These are phyloP conservation scores for Samia ricini DNA, from an alignment of 1,140 invertebrate species.

Conservation along the genomic window DNA sequence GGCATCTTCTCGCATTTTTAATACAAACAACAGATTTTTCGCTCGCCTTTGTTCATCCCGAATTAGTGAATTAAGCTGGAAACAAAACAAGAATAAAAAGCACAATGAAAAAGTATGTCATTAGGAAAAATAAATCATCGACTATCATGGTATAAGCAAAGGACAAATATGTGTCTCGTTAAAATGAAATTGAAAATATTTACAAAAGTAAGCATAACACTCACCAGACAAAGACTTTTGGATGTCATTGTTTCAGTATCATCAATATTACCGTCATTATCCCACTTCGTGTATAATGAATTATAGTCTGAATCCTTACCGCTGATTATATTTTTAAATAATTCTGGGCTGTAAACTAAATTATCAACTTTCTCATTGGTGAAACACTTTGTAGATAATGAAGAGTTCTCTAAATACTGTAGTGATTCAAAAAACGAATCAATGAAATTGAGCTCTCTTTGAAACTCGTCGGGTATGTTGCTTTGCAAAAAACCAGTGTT, in stretches of 20 bases:
- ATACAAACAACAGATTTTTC: slow-evolving; percentile 62
- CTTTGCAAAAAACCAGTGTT: slow-evolving; percentile 50
- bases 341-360: slow-evolving; percentile 40
- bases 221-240: slow-evolving; percentile 73
- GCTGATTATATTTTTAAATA: slow-evolving; percentile 31
- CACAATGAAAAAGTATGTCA: slow-evolving; percentile 2
- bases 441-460: slow-evolving; percentile 67
- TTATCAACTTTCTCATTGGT: slow-evolving; percentile 46
- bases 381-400: slow-evolving; percentile 51
- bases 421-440: slow-evolving; percentile 72
- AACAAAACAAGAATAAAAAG: slow-evolving; percentile 20
- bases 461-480: slow-evolving; percentile 62
- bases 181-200: slow-evolving; percentile 30
- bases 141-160: no score
- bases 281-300: slow-evolving; percentile 53
- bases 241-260: slow-evolving; percentile 69
- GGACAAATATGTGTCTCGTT: neutral
- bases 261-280: slow-evolving; percentile 53
- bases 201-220: slow-evolving; percentile 59
- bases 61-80: slow-evolving; percentile 72
- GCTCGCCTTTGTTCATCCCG: slow-evolving; percentile 70
- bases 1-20: slow-evolving; percentile 73
- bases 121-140: no score
- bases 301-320: slow-evolving; percentile 50
- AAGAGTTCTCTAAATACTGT: slow-evolving; percentile 65